A percentile compares a stretch with the other conserved stretches of the same genome.
Evolutionary conservation across 2,113 vertebrate species (phyloP).

Genomic region (Pholis gunnellus): DNA sequence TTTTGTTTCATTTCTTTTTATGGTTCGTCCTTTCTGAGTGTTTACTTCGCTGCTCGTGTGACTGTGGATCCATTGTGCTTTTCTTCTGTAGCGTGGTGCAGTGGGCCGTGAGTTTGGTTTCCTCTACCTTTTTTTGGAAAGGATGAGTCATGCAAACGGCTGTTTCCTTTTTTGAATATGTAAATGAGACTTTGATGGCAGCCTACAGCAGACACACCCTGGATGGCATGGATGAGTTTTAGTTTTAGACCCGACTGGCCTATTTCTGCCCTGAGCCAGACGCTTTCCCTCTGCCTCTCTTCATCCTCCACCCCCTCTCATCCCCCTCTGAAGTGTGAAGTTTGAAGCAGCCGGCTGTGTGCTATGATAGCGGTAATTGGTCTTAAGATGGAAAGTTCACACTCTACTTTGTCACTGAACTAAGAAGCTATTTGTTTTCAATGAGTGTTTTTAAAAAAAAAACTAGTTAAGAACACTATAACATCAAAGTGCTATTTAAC

Average conservation of each 20-base stretch:
- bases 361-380: constrained; percentile 67
- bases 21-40: not conserved
- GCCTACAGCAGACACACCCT: constrained; percentile 59
- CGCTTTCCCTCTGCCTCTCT: constrained; percentile 42
- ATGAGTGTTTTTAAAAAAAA: constrained; percentile 16
- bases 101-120: constrained; percentile 43
- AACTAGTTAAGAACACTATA: constrained; percentile 50
- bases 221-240: constrained; percentile 54
- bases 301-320: constrained; percentile 47
- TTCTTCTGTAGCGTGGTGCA: not conserved
- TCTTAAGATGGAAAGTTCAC: constrained; percentile 68
- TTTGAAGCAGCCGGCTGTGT: constrained; percentile 52
- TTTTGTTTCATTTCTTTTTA: constrained; percentile 45
- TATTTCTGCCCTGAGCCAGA: constrained; percentile 62
- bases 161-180: constrained; percentile 75
- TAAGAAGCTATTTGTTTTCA: constrained; percentile 63
- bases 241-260: constrained; percentile 55
- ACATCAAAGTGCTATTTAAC: constrained; percentile 51
- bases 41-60: not conserved
- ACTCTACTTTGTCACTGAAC: constrained; percentile 51
- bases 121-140: constrained; percentile 66
- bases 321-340: constrained; percentile 62
- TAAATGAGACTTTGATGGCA: constrained; percentile 68
- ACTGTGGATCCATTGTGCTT: constrained; percentile 25
- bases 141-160: constrained; percentile 70